Conservation (phyloP, 2,797 vertebrate genomes). For the Garrulus glandarius region DNA sequence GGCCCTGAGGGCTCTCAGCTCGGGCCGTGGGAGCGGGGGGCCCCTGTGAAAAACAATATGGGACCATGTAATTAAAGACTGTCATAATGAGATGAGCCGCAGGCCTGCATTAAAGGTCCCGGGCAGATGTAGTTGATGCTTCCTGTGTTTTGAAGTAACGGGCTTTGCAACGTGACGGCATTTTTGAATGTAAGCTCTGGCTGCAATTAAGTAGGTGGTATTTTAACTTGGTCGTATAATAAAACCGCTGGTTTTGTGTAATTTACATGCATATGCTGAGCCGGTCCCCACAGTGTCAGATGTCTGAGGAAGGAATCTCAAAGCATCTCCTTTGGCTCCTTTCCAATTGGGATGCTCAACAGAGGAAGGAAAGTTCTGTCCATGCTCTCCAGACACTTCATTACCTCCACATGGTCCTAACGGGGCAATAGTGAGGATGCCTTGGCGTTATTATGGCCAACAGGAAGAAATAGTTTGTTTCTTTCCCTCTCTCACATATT, state of each 20-base stretch:
- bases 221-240: fast-evolving
- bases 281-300: not conserved
- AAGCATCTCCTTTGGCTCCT: not conserved
- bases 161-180: fast-evolving
- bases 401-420: fast-evolving
- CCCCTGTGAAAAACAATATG: not conserved
- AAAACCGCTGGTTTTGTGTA: fast-evolving
- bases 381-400: fast-evolving
- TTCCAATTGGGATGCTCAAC: not conserved
- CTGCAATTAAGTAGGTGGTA: fast-evolving
- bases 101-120: not conserved
- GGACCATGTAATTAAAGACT: not conserved
- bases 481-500: fast-evolving
- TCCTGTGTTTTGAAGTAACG: not conserved
- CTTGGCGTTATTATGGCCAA: fast-evolving
- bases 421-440: fast-evolving
- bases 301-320: not conserved
- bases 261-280: not conserved
- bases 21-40: fast-evolving
- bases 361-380: not conserved
- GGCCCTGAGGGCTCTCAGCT: not conserved
- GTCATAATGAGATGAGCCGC: not conserved
- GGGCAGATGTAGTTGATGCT: fast-evolving
- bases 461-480: not conserved
- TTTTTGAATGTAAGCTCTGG: not conserved